Conservation (phyloP, 2,797 vertebrate genomes). For the Hypotaenidia philippensis region DNA sequence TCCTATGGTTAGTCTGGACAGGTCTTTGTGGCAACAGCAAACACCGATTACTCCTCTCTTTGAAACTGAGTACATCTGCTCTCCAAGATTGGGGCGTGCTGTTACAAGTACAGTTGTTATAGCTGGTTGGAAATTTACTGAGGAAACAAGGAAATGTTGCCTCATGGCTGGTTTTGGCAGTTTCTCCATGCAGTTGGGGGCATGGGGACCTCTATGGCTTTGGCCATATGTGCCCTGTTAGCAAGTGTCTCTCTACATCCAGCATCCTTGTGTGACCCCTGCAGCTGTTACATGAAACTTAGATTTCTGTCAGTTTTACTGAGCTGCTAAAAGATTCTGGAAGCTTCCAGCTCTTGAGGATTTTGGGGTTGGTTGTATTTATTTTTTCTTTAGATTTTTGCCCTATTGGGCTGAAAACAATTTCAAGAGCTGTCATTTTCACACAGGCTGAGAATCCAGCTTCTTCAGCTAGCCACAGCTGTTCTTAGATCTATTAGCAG, state of each 20-base stretch:
- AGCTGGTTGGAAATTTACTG: conserved; percentile 20
- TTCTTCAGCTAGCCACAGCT: not conserved
- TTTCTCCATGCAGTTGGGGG: not conserved
- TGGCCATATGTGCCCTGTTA: not conserved
- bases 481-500: not conserved
- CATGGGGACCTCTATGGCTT: rapidly evolving
- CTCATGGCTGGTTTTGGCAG: conserved; percentile 12
- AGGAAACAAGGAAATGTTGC: conserved; percentile 1
- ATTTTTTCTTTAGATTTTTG: not conserved
- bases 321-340: not conserved
- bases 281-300: not conserved
- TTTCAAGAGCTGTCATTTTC: conserved; percentile 1
- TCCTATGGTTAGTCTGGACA: not conserved
- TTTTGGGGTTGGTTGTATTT: not conserved
- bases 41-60: not conserved
- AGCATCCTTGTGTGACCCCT: not conserved
- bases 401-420: not conserved
- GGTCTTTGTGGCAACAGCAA: rapidly evolving
- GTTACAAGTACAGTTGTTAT: not conserved
- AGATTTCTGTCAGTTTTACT: not conserved
- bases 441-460: not conserved
- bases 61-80: not conserved
- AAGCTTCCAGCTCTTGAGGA: not conserved
- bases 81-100: not conserved
- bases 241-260: not conserved